Base-by-base conservation (phyloP, 1,140 invertebrate species). In the Plutomurus gul region DNA sequence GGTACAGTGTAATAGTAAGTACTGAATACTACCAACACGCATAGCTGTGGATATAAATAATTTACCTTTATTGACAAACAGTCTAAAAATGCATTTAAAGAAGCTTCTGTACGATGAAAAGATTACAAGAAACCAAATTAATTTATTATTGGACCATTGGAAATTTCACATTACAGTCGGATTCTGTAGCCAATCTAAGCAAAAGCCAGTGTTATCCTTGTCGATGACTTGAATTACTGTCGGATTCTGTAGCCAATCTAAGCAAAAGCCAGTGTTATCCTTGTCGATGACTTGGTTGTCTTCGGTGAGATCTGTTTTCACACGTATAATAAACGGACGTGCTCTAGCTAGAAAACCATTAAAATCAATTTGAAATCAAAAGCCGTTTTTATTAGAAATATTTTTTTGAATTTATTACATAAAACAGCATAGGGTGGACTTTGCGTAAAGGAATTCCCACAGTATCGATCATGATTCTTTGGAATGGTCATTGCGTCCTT, bases 381-480 rank as follows among this genome's bases (percentile, higher is more conserved):
- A 8, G 49, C 18, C 7, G 20, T 51, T n/a, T n/a, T n/a, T n/a
- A n/a, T n/a, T n/a, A n/a, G 49, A 10, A 8, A 51, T 18, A 51
- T 13, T 51, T 43, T 10, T 43, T 43, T 43, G 3, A 40, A 5
- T 47, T 51, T 51, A 70, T 75, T 65, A 80, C 71, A 82, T 39
- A 72, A 33, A 49, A 82, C 76, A 11, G 49, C 46, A 25, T 22
- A 47, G 20, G 77, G 75, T n/a, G 78, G 7, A 22, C 33, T 75
- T 18, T 30, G 20, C 8, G 30, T 30, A 8, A 78, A 77, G 0
- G 72, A 75, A 56, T 71, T 78, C 27, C 82, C 82, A 71, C 82
- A 82, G 27, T 82, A 82, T 25, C 82, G 18, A 40, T 82, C 82
- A 75, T 82, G 13, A 3, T 6, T 76, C 74, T 80, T 82, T 4